Conservation (phyloP, 1,140 invertebrate genomes). For the Drosophila nikananu region DNA sequence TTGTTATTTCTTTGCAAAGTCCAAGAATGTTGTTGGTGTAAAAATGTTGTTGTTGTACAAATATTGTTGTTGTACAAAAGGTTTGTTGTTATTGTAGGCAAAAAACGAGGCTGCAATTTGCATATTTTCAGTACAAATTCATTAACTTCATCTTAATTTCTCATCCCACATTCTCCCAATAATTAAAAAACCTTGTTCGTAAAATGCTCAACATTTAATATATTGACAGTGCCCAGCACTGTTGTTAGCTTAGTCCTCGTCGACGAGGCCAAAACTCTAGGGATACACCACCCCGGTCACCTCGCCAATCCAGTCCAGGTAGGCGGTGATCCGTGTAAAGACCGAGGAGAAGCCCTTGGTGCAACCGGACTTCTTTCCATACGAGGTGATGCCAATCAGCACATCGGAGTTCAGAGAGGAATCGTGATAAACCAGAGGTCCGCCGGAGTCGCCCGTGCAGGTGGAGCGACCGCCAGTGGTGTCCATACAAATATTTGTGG, state of each 20-base stretch:
- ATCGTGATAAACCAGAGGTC: conserved; percentile 61
- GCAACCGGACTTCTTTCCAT: conserved; percentile 86
- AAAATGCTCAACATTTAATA: conserved; percentile 54
- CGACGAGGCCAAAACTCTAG: conserved; percentile 17
- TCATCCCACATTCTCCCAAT: background rate
- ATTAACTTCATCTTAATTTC: background rate
- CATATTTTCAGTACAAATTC: no score
- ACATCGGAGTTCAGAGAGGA: conserved; percentile 18
- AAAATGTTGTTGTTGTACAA: no score
- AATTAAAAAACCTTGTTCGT: background rate
- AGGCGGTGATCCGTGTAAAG: conserved; percentile 79
- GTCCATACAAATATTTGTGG: conserved; percentile 71
- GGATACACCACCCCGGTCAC: conserved; percentile 54
- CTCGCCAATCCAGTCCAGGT: conserved; percentile 73
- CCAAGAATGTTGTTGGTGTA: no score
- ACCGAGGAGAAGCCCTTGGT: conserved; percentile 83
- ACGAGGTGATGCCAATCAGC: conserved; percentile 86
- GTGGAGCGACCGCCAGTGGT: conserved; percentile 62
- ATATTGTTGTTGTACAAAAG: no score
- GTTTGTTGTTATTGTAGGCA: no score
- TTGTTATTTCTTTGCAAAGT: no score
- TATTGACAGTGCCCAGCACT: conserved; percentile 48
- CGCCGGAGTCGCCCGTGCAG: conserved; percentile 74
- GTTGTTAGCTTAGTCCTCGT: background rate
- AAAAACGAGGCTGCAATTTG: no score